These are phyloP conservation scores for Plodia interpunctella DNA, from an alignment of 1,140 invertebrate genomes.

Conservation along the genomic window DNA sequence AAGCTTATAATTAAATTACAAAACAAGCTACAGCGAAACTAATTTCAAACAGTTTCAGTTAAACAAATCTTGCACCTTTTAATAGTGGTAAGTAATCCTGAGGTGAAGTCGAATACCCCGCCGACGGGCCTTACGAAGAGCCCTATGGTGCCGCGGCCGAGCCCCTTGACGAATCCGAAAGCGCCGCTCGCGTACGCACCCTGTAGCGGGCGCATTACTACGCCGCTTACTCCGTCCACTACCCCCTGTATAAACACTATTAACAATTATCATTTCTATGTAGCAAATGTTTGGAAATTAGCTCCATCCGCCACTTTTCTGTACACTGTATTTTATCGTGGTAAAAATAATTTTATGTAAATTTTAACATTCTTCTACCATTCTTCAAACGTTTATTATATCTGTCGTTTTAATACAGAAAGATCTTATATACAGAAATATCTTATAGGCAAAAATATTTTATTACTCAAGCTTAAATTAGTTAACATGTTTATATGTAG, in stretches of 20 bases:
- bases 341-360: no score
- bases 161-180: constrained; percentile 42
- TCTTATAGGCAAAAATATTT: no score
- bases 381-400: no score
- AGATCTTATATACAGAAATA: no score
- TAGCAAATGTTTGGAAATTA: no score
- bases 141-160: constrained; percentile 47
- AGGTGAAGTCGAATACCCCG: constrained; percentile 57
- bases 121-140: constrained; percentile 52
- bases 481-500: no score
- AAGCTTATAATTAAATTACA: constrained; percentile 7
- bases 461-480: no score
- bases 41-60: neutral
- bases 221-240: constrained; percentile 53
- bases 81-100: constrained; percentile 43
- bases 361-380: no score
- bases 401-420: no score
- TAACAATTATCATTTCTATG: neutral
- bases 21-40: neutral
- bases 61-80: constrained; percentile 37
- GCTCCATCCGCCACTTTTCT: no score
- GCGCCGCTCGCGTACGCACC: constrained; percentile 44
- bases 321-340: no score
- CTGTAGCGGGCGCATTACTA: constrained; percentile 40
- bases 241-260: constrained; percentile 36